These are phyloP conservation scores for Tetramorium bicarinatum DNA, from an alignment of 2,888 invertebrate species.

Conservation along the genomic window DNA sequence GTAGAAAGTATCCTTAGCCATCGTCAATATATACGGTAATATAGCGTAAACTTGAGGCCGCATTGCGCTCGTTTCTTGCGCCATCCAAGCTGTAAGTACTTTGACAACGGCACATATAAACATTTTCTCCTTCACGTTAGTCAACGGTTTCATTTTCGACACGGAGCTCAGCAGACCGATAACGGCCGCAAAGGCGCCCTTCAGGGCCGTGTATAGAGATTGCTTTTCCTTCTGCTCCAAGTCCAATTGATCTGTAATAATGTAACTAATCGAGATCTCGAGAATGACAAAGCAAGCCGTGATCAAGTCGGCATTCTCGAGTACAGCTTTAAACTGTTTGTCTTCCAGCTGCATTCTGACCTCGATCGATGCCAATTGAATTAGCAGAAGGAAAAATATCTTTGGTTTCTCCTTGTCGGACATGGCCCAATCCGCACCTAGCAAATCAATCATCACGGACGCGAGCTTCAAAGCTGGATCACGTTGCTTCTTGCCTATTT, in stretches of 20 bases:
- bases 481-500: slow-evolving; percentile 95
- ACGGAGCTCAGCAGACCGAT: slow-evolving; percentile 91
- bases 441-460: slow-evolving; percentile 92
- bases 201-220: slow-evolving; percentile 95
- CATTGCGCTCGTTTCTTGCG: slow-evolving; percentile 96
- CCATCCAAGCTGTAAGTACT: slow-evolving; percentile 95
- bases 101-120: slow-evolving; percentile 95
- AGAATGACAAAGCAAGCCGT: slow-evolving; percentile 94
- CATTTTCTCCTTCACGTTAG: slow-evolving; percentile 91
- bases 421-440: slow-evolving; percentile 95
- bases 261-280: slow-evolving; percentile 93
- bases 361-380: slow-evolving; percentile 96
- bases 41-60: slow-evolving; percentile 93
- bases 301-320: slow-evolving; percentile 92
- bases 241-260: slow-evolving; percentile 93
- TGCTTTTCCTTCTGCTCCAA: slow-evolving; percentile 96
- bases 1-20: slow-evolving; percentile 94
- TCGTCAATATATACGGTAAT: slow-evolving; percentile 93
- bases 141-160: slow-evolving; percentile 91
- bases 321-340: slow-evolving; percentile 93
- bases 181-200: slow-evolving; percentile 95
- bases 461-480: slow-evolving; percentile 95
- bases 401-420: slow-evolving; percentile 93
- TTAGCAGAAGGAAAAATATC: slow-evolving; percentile 93
- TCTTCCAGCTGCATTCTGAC: slow-evolving; percentile 97